phyloP scores from a whole-genome alignment of 2,797 vertebrate genomes.

The Erethizon dorsatum region DNA sequence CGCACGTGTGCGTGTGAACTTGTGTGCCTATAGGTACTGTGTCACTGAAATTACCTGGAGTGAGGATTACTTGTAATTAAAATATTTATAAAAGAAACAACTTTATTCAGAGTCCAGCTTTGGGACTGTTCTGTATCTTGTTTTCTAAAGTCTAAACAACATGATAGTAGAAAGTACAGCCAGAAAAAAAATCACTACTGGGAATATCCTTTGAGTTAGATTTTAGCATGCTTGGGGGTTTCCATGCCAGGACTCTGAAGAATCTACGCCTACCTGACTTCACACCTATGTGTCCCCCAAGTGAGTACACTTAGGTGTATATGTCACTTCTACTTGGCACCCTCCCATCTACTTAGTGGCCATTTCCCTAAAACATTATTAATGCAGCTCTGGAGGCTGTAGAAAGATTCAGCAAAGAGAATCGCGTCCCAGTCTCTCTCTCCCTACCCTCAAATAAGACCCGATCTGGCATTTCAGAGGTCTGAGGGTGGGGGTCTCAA shows the following conservation, averaged over 20 bases:
- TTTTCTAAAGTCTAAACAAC: conserved; percentile 89
- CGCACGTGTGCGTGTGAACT: conserved; percentile 7
- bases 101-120: conserved; percentile 88
- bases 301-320: conserved; percentile 16
- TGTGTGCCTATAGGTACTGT: conserved; percentile 84
- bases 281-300: background rate
- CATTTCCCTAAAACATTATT: background rate
- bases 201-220: conserved; percentile 69
- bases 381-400: conserved; percentile 1
- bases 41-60: conserved; percentile 89
- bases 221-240: background rate
- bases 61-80: conserved; percentile 90
- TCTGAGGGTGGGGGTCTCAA: background rate
- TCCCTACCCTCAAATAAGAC: conserved; percentile 33
- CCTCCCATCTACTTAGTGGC: conserved; percentile 1
- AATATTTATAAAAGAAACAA: conserved; percentile 91
- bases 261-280: conserved; percentile 35
- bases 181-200: conserved; percentile 67
- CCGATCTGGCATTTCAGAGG: background rate
- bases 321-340: conserved; percentile 44
- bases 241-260: conserved; percentile 14
- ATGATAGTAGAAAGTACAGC: conserved; percentile 83
- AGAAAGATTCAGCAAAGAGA: conserved; percentile 62
- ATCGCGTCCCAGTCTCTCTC: background rate
- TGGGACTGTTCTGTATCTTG: conserved; percentile 84